A percentile compares a stretch with the other conserved stretches of the same genome.
These are phyloP conservation scores for Garra rufa DNA, from an alignment of 2,113 vertebrate species.

Conservation along the genomic window DNA sequence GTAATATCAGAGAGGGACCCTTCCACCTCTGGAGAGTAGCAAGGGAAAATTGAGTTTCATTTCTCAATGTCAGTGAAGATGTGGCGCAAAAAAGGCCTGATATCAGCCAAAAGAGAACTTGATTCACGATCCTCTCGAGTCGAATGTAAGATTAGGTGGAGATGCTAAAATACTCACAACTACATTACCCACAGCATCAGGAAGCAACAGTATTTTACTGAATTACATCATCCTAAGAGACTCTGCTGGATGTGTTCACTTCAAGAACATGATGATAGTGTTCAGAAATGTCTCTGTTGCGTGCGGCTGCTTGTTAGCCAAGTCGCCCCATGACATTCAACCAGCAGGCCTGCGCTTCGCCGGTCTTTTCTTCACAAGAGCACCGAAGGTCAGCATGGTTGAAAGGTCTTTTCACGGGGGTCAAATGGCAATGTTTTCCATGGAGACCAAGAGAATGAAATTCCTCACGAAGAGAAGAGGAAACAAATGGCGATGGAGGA, in stretches of 20 bases:
- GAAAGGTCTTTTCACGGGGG: constrained; percentile 30
- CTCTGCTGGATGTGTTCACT: constrained; percentile 31
- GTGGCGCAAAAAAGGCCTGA: constrained; percentile 6
- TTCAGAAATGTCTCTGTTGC: constrained; percentile 39
- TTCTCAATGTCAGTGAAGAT: constrained; percentile 38
- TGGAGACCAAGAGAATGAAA: background rate
- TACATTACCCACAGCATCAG: background rate
- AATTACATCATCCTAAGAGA: constrained; percentile 37
- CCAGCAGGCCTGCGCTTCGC: constrained; percentile 17
- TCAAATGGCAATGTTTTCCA: constrained; percentile 26
- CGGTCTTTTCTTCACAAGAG: constrained; percentile 23
- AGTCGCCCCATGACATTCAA: constrained; percentile 25
- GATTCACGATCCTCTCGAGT: background rate
- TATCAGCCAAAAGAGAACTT: background rate
- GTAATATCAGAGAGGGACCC: constrained; percentile 23
- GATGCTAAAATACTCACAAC: background rate
- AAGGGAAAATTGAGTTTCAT: constrained; percentile 32
- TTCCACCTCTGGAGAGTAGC: constrained; percentile 41
- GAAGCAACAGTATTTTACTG: constrained; percentile 12
- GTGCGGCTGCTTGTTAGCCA: constrained; percentile 37
- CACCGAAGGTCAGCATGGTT: constrained; percentile 30
- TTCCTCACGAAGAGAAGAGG: background rate
- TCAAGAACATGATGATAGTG: constrained; percentile 54
- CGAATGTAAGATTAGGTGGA: constrained; percentile 6
- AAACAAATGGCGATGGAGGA: background rate